Evolutionary conservation across 2,113 vertebrate species (phyloP).

Genomic region (Chloebia gouldiae): DNA sequence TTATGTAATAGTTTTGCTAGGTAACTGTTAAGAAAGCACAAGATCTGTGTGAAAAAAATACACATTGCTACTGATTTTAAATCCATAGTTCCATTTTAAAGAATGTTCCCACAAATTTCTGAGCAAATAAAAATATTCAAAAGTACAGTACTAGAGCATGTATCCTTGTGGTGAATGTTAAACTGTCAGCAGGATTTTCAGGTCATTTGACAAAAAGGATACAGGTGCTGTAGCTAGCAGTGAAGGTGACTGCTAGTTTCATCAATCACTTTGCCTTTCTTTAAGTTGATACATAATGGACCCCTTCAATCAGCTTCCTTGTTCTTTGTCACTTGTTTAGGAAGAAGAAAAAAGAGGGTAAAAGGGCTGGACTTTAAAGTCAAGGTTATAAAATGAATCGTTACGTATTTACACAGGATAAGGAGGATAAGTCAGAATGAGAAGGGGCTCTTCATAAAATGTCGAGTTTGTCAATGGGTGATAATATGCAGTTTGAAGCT

Average conservation of each 20-base stretch:
- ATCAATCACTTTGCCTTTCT: slow-evolving; percentile 99
- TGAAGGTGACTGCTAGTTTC: slow-evolving; percentile 98
- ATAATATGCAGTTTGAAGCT: slow-evolving; percentile 81
- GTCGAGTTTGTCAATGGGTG: slow-evolving; percentile 83
- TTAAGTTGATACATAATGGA: slow-evolving; percentile 99
- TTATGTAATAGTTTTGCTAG: slow-evolving; percentile 8
- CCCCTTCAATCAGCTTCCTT: slow-evolving; percentile 98
- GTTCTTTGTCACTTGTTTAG: slow-evolving; percentile 89
- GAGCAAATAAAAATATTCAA: slow-evolving; percentile 76
- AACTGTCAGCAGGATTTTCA: slow-evolving; percentile 99
- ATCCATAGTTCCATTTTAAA: slow-evolving; percentile 16
- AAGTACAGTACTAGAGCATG: slow-evolving; percentile 49
- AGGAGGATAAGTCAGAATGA: slow-evolving; percentile 59
- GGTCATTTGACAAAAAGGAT: slow-evolving; percentile 98
- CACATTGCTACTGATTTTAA: neutral
- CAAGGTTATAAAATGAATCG: slow-evolving; percentile 92
- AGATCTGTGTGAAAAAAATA: neutral
- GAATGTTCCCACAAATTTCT: slow-evolving; percentile 30
- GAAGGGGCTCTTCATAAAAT: slow-evolving; percentile 69
- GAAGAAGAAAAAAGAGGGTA: slow-evolving; percentile 70
- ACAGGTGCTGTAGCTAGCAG: slow-evolving; percentile 90
- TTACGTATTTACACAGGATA: slow-evolving; percentile 89
- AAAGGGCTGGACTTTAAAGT: slow-evolving; percentile 79
- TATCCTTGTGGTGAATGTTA: slow-evolving; percentile 87
- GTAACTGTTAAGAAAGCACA: neutral